Evolutionary conservation across 2,113 vertebrate genomes (phyloP).

Genomic region (Falco punctatus): DNA sequence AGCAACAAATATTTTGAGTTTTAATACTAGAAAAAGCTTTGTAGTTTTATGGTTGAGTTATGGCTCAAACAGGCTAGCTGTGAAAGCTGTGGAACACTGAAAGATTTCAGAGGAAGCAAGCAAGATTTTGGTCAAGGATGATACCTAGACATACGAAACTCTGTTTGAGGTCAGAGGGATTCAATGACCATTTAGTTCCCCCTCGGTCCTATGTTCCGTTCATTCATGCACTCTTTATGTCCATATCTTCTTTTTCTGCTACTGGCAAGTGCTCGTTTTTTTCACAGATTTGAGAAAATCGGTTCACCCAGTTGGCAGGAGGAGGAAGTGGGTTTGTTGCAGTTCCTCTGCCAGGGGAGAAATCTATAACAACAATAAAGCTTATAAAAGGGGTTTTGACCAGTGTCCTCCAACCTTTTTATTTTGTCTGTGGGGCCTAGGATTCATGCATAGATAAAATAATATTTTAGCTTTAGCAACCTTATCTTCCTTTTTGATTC

Average conservation of each 20-base stretch:
- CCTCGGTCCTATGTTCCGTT: accelerated
- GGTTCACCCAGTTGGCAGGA: neutral
- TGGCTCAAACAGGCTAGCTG: neutral
- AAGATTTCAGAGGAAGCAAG: neutral
- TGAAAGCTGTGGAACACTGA: neutral
- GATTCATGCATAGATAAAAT: neutral
- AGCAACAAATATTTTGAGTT: neutral
- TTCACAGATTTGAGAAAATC: neutral
- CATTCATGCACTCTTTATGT: neutral
- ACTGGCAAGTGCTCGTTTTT: neutral
- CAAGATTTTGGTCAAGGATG: neutral
- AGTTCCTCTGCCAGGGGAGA: neutral
- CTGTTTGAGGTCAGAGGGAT: neutral
- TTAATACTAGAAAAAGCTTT: neutral
- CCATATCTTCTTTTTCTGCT: neutral
- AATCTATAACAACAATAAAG: neutral
- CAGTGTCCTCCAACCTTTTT: neutral
- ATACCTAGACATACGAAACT: neutral
- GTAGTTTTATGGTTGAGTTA: neutral
- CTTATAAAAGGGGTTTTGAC: neutral
- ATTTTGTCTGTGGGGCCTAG: neutral
- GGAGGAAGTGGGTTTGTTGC: neutral
- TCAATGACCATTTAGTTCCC: neutral
- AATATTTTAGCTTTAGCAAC: neutral
- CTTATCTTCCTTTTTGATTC: neutral